Percentiles rank a stretch among this genome's conserved stretches.
phyloP scores from a whole-genome alignment of 2,797 vertebrate species.

The Enoplosus armatus region DNA sequence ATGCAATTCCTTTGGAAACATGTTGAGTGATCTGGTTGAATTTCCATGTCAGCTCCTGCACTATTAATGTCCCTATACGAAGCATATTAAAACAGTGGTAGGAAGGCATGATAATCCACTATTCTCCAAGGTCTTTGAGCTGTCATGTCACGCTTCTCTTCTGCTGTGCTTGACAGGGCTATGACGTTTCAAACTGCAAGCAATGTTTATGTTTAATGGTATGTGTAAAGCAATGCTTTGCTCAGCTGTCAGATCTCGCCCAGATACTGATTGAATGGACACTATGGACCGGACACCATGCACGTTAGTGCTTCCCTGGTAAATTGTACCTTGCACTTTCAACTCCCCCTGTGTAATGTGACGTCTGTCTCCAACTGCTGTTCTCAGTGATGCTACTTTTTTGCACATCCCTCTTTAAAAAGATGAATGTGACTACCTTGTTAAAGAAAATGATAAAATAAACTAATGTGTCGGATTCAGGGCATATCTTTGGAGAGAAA shows the following conservation, averaged over 20 bases:
- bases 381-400: neutral
- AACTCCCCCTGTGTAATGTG: neutral
- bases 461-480: neutral
- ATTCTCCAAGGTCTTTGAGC: conserved; percentile 11
- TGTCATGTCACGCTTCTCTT: conserved; percentile 14
- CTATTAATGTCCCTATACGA: neutral
- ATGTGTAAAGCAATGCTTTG: conserved; percentile 15
- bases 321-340: neutral
- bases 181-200: conserved; percentile 10
- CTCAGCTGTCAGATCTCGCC: neutral
- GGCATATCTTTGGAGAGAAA: neutral
- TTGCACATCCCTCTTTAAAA: neutral
- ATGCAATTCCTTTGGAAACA: neutral
- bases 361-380: neutral
- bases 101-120: conserved; percentile 4
- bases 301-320: neutral
- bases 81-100: neutral
- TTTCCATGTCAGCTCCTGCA: neutral
- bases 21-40: conserved; percentile 23
- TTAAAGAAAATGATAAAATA: neutral
- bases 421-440: neutral
- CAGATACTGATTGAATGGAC: neutral
- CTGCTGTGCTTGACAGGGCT: conserved; percentile 10
- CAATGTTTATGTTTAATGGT: conserved; percentile 24
- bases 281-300: neutral